Conservation (phyloP, 2,888 invertebrate species). For the Coleophora flavipennella region DNA sequence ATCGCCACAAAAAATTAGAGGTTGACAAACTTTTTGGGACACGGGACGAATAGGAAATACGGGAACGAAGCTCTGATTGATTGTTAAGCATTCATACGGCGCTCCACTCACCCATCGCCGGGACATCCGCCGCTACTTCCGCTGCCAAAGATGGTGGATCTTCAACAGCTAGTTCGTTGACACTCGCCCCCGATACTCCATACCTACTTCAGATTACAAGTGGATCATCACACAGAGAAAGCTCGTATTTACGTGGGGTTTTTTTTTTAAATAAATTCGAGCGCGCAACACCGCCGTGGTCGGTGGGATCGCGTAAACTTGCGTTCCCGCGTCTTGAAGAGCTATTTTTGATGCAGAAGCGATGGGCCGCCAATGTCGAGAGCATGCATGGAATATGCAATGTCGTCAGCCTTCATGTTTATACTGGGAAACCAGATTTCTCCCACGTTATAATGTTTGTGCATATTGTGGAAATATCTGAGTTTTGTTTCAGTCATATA, state of each 20-base stretch:
- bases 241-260: slow-evolving; percentile 2
- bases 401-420: slow-evolving; percentile 61
- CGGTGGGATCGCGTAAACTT: slow-evolving; percentile 60
- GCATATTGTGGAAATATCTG: too few relatives aligned
- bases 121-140: slow-evolving; percentile 70
- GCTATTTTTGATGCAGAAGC: slow-evolving; percentile 72
- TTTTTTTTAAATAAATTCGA: slow-evolving; percentile 11
- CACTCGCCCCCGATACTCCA: slow-evolving; percentile 42
- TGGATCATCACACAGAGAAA: slow-evolving; percentile 19
- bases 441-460: not conserved
- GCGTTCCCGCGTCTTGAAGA: slow-evolving; percentile 60
- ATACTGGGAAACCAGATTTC: slow-evolving; percentile 5
- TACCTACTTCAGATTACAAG: slow-evolving; percentile 26
- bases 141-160: slow-evolving; percentile 71
- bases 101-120: slow-evolving; percentile 66
- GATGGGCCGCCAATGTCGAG: slow-evolving; percentile 70
- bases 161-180: slow-evolving; percentile 62
- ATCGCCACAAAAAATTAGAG: slow-evolving; percentile 58
- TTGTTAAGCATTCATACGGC: slow-evolving; percentile 64
- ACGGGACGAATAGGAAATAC: slow-evolving; percentile 66
- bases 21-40: slow-evolving; percentile 70
- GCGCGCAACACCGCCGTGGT: slow-evolving; percentile 38
- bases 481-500: too few relatives aligned
- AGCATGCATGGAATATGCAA: slow-evolving; percentile 72
- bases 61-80: slow-evolving; percentile 55